Conservation (phyloP, 2,797 vertebrate genomes). For the Darevskia mixta region DNA sequence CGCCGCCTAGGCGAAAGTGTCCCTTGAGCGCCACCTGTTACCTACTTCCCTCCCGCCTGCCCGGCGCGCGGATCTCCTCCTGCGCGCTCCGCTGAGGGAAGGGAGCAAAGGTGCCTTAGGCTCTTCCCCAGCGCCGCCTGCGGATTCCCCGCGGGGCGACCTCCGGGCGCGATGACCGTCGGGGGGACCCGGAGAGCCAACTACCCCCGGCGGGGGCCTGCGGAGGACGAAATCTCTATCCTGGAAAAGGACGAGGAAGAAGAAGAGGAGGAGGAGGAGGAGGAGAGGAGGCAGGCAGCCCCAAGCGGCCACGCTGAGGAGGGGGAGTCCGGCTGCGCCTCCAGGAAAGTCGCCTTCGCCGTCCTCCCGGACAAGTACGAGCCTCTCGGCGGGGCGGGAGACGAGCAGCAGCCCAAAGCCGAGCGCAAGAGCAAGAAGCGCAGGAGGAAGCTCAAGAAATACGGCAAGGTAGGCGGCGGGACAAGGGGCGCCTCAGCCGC, state of each 20-base stretch:
- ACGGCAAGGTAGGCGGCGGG: slow-evolving; percentile 83
- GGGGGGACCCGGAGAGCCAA: slow-evolving; percentile 56
- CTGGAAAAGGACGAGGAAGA: slow-evolving; percentile 43
- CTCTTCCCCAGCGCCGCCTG: no score
- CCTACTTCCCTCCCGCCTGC: background rate
- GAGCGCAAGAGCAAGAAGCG: slow-evolving; percentile 40
- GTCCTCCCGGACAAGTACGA: slow-evolving; percentile 82
- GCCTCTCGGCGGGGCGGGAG: slow-evolving; percentile 74
- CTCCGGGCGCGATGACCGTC: slow-evolving; percentile 66
- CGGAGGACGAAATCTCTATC: slow-evolving; percentile 58
- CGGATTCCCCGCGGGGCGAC: background rate
- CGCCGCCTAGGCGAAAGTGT: background rate
- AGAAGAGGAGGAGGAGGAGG: slow-evolving; percentile 36
- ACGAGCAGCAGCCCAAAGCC: slow-evolving; percentile 47
- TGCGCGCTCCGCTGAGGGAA: background rate
- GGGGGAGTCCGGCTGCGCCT: background rate
- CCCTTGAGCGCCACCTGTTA: slow-evolving; percentile 16
- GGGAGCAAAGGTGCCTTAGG: slow-evolving; percentile 31
- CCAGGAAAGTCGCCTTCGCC: slow-evolving; percentile 77
- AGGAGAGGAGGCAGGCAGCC: background rate
- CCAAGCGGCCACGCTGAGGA: background rate
- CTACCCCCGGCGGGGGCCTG: slow-evolving; percentile 35
- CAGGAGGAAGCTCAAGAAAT: slow-evolving; percentile 84
- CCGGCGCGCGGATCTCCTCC: background rate
- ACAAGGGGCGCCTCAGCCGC: accelerated